These are phyloP conservation scores for Gambusia affinis DNA, from an alignment of 2,113 vertebrate genomes.

Conservation along the genomic window DNA sequence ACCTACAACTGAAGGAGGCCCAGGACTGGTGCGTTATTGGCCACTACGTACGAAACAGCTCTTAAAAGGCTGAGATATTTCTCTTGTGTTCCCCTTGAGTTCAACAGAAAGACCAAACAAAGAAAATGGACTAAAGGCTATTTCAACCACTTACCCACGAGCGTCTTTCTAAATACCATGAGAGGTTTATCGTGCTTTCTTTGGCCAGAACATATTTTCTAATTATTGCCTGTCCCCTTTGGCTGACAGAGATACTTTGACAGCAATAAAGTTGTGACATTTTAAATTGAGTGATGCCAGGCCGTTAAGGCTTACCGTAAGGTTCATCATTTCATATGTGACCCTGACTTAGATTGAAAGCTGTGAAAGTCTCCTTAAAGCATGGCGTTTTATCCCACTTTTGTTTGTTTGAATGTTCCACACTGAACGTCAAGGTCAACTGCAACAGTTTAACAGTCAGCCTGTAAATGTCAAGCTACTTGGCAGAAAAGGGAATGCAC, in stretches of 20 bases:
- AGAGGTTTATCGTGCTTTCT: constrained; percentile 61
- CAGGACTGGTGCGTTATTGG: too few relatives aligned
- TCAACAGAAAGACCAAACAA: constrained; percentile 2
- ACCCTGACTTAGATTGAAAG: constrained; percentile 36
- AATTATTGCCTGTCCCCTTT: constrained; percentile 56
- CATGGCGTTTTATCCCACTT: neutral
- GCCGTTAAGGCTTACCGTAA: constrained; percentile 53
- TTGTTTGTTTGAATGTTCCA: constrained; percentile 62
- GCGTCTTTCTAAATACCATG: constrained; percentile 25
- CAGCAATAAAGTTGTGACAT: constrained; percentile 66
- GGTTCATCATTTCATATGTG: constrained; percentile 41
- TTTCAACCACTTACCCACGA: constrained; percentile 22
- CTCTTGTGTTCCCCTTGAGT: too few relatives aligned
- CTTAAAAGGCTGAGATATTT: neutral
- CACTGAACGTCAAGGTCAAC: constrained; percentile 25
- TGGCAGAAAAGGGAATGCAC: constrained; percentile 1
- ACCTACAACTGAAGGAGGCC: too few relatives aligned
- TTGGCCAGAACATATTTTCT: constrained; percentile 63
- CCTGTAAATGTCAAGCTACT: constrained; percentile 48
- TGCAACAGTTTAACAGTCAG: constrained; percentile 43
- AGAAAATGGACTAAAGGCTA: neutral
- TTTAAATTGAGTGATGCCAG: constrained; percentile 47
- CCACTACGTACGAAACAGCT: neutral
- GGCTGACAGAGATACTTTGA: constrained; percentile 49
- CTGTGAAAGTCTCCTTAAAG: constrained; percentile 1